Base-by-base conservation (phyloP, 1,140 invertebrate species). In the Chionoecetes opilio region DNA sequence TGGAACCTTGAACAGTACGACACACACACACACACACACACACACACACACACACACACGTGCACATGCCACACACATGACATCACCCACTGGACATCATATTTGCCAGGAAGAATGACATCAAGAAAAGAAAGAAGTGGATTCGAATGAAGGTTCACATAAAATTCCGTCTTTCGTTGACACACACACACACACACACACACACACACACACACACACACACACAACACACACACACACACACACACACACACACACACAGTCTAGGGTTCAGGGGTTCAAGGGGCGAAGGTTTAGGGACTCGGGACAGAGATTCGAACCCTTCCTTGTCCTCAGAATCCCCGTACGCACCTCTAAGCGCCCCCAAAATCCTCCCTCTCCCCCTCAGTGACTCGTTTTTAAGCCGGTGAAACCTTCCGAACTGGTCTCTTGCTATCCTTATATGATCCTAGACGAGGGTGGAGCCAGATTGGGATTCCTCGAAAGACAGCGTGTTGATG, bases 1-100 rank as follows among this genome's bases (percentile, higher is more conserved):
- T 75, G 63, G 21, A 75, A 6, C 63, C 26, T 75, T 75, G 2
- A 0, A 11, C 63, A n/a, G 63, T 75, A 75, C 63, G 63, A 26
- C 21, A n/a, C 63, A 75, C 63, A 75, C 63, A 75, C 63, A 75
- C 63, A 75, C 63, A 75, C 53, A 75, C 53, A 75, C 63, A 75
- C 63, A 75, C 63, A 75, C 63, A 75, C 63, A 75, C 63, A 75
- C 63, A 75, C 63, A 75, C 63, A 75, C 63, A 75, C 63, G n/a
- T 26, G n/a, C 0, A 75, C 63, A 75, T 75, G 8, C 63, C 63
- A 21, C 0, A n/a, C 63, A n/a, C 63, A 26, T 75, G 8, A 75
- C 63, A 75, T 75, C 63, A 75, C 63, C 63, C 2, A 2, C 63
- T 75, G 63, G 63, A 75, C 63, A 75, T 75, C 63, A 75, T 75